phyloP scores from a whole-genome alignment of 1,140 invertebrate species.

The Tribolium madens region DNA sequence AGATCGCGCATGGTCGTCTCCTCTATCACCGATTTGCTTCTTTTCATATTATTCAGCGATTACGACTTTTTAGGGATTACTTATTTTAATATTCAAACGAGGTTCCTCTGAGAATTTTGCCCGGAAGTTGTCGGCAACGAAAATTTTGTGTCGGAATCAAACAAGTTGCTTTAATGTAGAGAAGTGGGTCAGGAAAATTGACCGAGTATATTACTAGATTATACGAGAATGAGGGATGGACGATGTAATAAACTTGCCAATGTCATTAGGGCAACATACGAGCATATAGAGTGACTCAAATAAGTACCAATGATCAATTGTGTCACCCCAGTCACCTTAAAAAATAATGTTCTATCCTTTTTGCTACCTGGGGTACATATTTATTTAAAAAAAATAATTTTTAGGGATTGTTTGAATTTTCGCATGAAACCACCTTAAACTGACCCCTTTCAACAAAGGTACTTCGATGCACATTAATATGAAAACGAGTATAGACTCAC shows the following conservation, averaged over 20 bases:
- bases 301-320: not conserved
- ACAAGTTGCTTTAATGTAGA: conserved; percentile 36
- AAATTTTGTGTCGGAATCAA: not conserved
- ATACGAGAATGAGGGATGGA: conserved; percentile 29
- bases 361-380: too few species aligned
- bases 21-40: conserved; percentile 24
- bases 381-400: too few species aligned
- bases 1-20: conserved; percentile 42
- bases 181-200: conserved; percentile 7
- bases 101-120: not conserved
- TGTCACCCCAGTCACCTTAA: not conserved
- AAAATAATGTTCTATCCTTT: too few species aligned
- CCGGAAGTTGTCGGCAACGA: not conserved
- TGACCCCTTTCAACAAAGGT: too few species aligned
- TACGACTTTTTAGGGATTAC: conserved; percentile 7
- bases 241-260: conserved; percentile 10
- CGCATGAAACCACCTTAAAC: too few species aligned
- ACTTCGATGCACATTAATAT: too few species aligned
- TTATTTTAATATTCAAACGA: conserved; percentile 7
- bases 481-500: too few species aligned
- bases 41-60: conserved; percentile 21
- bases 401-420: too few species aligned
- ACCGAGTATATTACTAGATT: conserved; percentile 9
- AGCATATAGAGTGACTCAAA: not conserved
- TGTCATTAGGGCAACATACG: not conserved